These are phyloP conservation scores for Leptinotarsa haldemani DNA, from an alignment of 2,888 invertebrate species.

Conservation along the genomic window DNA sequence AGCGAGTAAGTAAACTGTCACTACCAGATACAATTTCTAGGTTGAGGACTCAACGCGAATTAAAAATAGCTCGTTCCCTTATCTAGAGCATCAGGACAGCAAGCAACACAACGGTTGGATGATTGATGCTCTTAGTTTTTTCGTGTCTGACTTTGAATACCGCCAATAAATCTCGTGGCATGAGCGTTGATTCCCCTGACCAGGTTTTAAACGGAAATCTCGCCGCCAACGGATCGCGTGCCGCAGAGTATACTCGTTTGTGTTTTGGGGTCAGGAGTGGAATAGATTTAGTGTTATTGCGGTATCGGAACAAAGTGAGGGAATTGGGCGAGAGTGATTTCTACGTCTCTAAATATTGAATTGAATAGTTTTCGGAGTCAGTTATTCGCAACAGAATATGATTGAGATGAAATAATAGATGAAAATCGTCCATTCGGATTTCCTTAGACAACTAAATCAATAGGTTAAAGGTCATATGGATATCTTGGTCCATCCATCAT, in stretches of 20 bases:
- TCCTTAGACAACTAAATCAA: too few species aligned
- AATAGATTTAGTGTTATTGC: not conserved
- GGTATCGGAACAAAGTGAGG: not conserved
- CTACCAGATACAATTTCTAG: not conserved
- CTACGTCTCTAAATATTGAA: too few species aligned
- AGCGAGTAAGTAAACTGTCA: not conserved
- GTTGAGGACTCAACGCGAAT: not conserved
- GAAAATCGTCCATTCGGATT: too few species aligned
- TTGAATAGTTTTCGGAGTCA: too few species aligned
- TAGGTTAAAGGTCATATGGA: too few species aligned
- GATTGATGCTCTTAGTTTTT: conserved; percentile 6
- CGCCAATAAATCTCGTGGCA: conserved; percentile 11
- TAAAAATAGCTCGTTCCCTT: not conserved
- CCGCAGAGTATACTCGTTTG: not conserved
- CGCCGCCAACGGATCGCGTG: not conserved
- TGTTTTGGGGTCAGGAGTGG: conserved; percentile 13
- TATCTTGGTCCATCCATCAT: too few species aligned
- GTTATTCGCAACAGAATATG: too few species aligned
- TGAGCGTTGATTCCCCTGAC: conserved; percentile 1
- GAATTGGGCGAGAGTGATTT: too few species aligned
- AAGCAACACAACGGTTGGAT: not conserved
- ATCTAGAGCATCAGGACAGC: not conserved
- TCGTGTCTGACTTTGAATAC: conserved; percentile 8
- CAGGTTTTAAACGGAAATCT: conserved; percentile 9
- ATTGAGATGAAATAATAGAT: too few species aligned